Evolutionary conservation across 2,113 vertebrate genomes (phyloP), one percentile per base, ranked within the genome.

Genomic region (Bubalus kerabau): DNA sequence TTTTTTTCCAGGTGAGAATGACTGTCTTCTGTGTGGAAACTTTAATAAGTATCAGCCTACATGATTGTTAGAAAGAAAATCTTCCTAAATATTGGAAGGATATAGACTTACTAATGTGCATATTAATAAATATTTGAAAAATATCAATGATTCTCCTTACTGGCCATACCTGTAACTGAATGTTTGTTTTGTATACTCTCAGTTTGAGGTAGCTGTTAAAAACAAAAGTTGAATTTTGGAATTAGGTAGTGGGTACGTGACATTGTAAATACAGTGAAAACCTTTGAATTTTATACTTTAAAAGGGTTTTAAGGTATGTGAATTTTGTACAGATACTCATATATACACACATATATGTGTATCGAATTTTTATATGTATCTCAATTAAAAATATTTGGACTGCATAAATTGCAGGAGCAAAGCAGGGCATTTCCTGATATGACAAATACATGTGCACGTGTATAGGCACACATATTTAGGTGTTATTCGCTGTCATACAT

Each of bases 11-110:
- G 82, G 90, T 98, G 56, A 59, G 91, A 78, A 95, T 94, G 52
- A 67, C 90, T 94, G 12, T 97, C 95, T 98, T 98, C 95, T 97
- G 81, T 87, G 82, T 95, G 86, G 92, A 97, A 97, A 90, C 80
- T 96, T 94, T 82, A 93, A n/a, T 62, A 98, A 93, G 86, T 94
- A 95, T 48, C 64, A 78, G 88, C 56, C 87, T 92, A 21, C 62
- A 40, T 74, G 43, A 36, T 8, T 9, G 6, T 76, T 97, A 0
- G 11, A 57, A 78, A 85, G 26, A n/a, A 90, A 92, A 89, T 5
- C 30, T 93, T 85, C 64, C 81, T 95, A 40, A 54, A 40, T 83
- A 46, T 12, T 59, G 19, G 56, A 60, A 86, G 26, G 23, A 54
- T 59, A 7, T 30, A 80, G 48, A 88, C 1, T 7, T 30, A 24